Base-by-base conservation (phyloP, 2,113 vertebrate genomes). In the Emberiza fucata region DNA sequence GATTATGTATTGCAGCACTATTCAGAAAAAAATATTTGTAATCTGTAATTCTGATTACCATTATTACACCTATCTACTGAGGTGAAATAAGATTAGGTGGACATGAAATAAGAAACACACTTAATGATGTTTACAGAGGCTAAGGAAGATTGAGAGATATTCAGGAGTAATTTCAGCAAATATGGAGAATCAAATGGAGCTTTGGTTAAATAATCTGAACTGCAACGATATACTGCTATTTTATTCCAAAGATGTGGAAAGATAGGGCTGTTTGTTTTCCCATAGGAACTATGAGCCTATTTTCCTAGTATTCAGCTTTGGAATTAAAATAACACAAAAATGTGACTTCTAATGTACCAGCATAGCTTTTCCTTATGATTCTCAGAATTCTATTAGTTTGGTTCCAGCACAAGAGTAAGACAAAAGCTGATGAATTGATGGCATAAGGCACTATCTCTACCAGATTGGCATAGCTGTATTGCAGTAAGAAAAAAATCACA, bases 371-470 rank as follows among this genome's bases (percentile, higher is more conserved):
- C 31, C 39, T 45, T 57, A 70, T 25, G 28, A 89, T 91, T 75
- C 40, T 95, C 37, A 11, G 16, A 54, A 84, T 81, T 88, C 54
- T 91, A 44, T 90, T 96, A 79, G 44, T 94, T 96, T 44, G 79
- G 28, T 66, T 86, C 60, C 71, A 44, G 37, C 37, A 21, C 42
- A 68, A 84, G 24, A 69, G 42, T 60, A 72, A 72, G 37, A 72
- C 45, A 73, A 68, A 76, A 85, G 21, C 78, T 85, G 40, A 89
- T 54, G 70, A 72, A n/a, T 39, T 81, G 81, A 85, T 69, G n/a
- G 12, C 40, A 68, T 72, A n/a, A 37, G 53, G 57, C 3, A 5
- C 69, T 47, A 5, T 79, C 54, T 80, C 57, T 90, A 48, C 24
- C 37, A 73, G 50, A 76, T 20, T 90, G 56, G 61, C 66, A 31